A percentile compares a stretch with the other conserved stretches of the same genome.
These are phyloP conservation scores for Salpingus planirostris DNA, from an alignment of 2,888 invertebrate genomes.

Conservation along the genomic window DNA sequence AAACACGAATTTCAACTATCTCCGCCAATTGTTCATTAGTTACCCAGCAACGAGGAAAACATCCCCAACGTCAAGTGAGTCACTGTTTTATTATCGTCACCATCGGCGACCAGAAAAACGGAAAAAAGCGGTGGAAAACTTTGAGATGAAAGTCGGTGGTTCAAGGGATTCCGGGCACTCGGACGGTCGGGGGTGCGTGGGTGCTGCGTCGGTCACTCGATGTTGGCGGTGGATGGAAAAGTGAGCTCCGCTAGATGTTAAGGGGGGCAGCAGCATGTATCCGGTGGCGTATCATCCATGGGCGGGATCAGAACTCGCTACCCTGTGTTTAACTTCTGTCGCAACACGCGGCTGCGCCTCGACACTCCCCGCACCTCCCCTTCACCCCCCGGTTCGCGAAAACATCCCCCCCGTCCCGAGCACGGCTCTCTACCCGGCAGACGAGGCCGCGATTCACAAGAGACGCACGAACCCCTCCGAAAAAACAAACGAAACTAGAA, in stretches of 20 bases:
- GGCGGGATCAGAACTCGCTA: slow-evolving; percentile 41
- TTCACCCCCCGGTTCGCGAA: slow-evolving; percentile 4
- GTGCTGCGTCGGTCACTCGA: slow-evolving; percentile 11
- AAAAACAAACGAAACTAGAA: not conserved
- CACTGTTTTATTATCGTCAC: too few species aligned
- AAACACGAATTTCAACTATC: too few species aligned
- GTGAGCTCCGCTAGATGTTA: slow-evolving; percentile 30
- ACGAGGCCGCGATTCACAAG: too few species aligned
- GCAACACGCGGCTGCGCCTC: slow-evolving; percentile 33
- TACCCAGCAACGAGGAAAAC: too few species aligned
- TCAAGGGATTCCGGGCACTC: too few species aligned
- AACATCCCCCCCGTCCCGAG: too few species aligned
- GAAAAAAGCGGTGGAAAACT: too few species aligned
- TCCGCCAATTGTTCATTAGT: too few species aligned
- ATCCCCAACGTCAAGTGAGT: too few species aligned
- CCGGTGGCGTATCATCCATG: slow-evolving; percentile 30
- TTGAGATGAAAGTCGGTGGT: too few species aligned
- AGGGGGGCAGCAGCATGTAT: slow-evolving; percentile 16
- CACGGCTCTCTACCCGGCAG: too few species aligned
- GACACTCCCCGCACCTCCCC: slow-evolving; percentile 19
- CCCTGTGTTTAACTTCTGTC: slow-evolving; percentile 43
- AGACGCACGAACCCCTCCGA: not conserved
- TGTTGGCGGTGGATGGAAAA: slow-evolving; percentile 27
- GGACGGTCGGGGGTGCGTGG: slow-evolving; percentile 1
- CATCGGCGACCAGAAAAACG: too few species aligned